Evolutionary conservation across 2,113 vertebrate species (phyloP), one percentile per base, ranked within the genome.

Genomic region (Pimephales promelas): DNA sequence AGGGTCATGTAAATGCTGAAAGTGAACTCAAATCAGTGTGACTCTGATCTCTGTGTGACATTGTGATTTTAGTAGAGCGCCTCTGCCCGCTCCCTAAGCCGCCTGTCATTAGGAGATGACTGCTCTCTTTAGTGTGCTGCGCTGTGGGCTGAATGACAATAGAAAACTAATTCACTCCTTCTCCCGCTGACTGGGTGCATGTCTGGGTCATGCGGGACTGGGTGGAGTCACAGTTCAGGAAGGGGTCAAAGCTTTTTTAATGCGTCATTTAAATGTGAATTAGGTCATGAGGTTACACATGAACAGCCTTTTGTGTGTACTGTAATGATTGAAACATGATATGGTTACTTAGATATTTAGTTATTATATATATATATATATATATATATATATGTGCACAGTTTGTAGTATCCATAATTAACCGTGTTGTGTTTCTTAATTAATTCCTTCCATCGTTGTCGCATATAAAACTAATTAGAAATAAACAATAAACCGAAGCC

Each of bases 391-490:
- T 45, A 79, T 79, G 77, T 79, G 57, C 57, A 31, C 40, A 64
- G 57, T 79, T 49, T 79, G 31, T 64, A 49, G 9, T 66, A 45
- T 31, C 47, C 61, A 66, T 64, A 79, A 79, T 79, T 64, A 79
- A 79, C 10, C 77, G 14, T 79, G 77, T 88, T 88, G 77, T 52
- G 61, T 88, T 74, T n/a, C 80, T 88, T 90, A 91, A 91, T 92
- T 93, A 89, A 93, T 92, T 89, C 81, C 89, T 92, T 92, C 91
- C 90, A 92, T 91, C 91, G 85, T 70, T 66, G 84, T 88, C 31
- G 83, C 88, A 87, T 85, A 91, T 91, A 90, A 91, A 93, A 91
- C 91, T 90, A 89, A 94, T 94, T 91, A 92, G 91, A 93, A 43
- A 61, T 78, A 78, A 79, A 79, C 49, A 64, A 64, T 66, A 64